Percentiles rank a stretch among this genome's conserved stretches.
Conservation (phyloP, 1,140 invertebrate species). For the Trichonephila clavata region DNA sequence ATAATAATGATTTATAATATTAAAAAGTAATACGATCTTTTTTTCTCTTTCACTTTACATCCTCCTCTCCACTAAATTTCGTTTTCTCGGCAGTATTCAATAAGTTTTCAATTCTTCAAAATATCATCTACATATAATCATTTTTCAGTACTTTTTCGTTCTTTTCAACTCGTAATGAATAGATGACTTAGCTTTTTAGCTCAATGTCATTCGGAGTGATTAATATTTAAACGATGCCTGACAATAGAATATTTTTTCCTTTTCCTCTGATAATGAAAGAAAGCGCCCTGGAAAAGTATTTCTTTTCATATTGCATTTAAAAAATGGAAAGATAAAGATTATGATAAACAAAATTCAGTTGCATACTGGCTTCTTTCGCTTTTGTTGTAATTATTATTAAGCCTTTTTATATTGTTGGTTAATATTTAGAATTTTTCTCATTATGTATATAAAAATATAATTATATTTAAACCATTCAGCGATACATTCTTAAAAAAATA, state of each 20-base stretch:
- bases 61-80: neutral
- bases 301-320: too few species aligned
- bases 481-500: too few species aligned
- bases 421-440: too few species aligned
- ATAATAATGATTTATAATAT: neutral
- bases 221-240: neutral
- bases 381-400: too few species aligned
- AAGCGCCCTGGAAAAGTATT: too few species aligned
- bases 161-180: neutral
- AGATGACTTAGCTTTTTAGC: neutral
- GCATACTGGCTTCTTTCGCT: too few species aligned
- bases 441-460: too few species aligned
- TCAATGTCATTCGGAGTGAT: neutral
- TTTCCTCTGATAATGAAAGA: neutral
- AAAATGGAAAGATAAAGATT: too few species aligned
- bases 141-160: neutral
- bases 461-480: too few species aligned
- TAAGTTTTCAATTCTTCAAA: constrained; percentile 16
- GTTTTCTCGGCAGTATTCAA: neutral
- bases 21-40: neutral
- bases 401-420: too few species aligned
- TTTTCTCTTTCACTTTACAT: neutral
- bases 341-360: too few species aligned
- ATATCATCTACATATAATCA: constrained; percentile 29
- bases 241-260: neutral